phyloP scores from a whole-genome alignment of 2,113 vertebrate species.

The Porphyrio hochstetteri region DNA sequence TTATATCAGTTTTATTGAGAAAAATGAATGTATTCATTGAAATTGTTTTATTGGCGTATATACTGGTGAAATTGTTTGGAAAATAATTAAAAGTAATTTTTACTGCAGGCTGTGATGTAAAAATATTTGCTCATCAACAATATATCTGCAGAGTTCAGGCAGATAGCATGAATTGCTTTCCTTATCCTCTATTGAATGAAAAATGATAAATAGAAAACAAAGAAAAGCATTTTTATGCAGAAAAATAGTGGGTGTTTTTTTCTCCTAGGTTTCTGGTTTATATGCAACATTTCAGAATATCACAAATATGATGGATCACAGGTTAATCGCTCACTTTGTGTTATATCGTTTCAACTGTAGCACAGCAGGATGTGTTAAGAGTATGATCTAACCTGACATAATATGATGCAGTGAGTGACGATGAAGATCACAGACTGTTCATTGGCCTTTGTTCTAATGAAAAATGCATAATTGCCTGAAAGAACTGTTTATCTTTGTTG shows the following conservation, averaged over 20 bases:
- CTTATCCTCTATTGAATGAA: background rate
- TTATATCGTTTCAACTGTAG: background rate
- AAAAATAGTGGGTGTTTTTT: background rate
- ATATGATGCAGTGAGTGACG: background rate
- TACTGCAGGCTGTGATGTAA: background rate
- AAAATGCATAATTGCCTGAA: background rate
- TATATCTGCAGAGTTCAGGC: background rate
- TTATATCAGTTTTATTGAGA: background rate
- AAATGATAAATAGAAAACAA: background rate
- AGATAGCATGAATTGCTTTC: background rate
- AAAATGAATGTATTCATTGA: background rate
- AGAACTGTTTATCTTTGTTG: conserved; percentile 1
- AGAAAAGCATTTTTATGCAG: background rate
- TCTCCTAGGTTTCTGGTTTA: background rate
- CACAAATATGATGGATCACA: background rate
- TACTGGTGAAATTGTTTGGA: background rate
- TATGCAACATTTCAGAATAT: background rate
- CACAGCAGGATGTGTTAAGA: background rate
- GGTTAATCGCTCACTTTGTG: background rate
- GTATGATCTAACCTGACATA: background rate
- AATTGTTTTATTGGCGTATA: background rate
- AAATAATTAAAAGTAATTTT: background rate
- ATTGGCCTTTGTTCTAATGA: background rate
- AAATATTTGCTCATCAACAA: background rate
- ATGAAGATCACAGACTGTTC: background rate